Conservation (phyloP, 2,113 vertebrate genomes). For the Hypocryptadius cinnamomeus region DNA sequence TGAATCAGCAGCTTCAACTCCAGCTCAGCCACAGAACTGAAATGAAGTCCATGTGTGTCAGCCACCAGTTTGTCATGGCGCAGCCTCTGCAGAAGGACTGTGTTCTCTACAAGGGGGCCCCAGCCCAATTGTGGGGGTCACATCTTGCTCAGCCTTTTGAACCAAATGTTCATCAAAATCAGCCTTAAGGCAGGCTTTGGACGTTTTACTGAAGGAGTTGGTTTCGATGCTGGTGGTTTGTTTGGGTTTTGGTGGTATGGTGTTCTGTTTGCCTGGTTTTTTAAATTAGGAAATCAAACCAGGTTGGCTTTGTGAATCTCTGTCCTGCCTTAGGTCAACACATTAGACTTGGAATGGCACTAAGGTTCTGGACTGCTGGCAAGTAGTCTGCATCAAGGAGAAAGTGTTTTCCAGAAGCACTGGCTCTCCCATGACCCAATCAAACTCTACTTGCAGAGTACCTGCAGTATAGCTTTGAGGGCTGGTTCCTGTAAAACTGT, state of each 20-base stretch:
- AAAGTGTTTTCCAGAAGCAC: not conserved
- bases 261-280: not conserved
- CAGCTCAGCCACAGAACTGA: not conserved
- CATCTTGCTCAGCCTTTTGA: not conserved
- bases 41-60: not conserved
- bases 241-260: not conserved
- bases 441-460: not conserved
- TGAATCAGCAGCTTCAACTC: not conserved
- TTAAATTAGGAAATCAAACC: not conserved
- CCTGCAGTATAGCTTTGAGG: not conserved
- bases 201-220: not conserved
- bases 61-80: not conserved
- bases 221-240: not conserved
- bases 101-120: not conserved
- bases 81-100: not conserved
- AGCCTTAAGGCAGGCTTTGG: not conserved
- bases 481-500: not conserved
- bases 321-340: not conserved
- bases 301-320: not conserved
- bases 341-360: not conserved
- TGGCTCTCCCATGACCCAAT: not conserved
- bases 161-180: not conserved
- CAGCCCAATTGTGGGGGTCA: not conserved
- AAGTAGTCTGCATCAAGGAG: not conserved
- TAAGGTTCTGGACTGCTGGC: not conserved